These are phyloP conservation scores for Eretmodus cyanostictus DNA, from an alignment of 2,113 vertebrate species.

Conservation along the genomic window DNA sequence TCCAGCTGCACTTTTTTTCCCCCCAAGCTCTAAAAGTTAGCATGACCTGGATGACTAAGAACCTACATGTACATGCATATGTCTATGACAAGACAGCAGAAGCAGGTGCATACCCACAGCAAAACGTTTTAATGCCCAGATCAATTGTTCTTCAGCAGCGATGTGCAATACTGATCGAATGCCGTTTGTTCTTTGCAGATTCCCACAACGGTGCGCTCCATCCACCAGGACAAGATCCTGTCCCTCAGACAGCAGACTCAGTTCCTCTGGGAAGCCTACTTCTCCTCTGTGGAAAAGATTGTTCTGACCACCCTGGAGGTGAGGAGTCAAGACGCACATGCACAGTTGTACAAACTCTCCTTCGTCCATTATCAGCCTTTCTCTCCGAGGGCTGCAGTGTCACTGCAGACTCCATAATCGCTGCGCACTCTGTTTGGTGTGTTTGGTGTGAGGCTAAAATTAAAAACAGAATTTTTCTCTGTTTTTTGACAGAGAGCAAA, in stretches of 20 bases:
- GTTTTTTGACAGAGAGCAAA: neutral
- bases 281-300: conserved; percentile 69
- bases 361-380: conserved; percentile 9
- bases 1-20: neutral
- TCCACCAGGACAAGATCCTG: conserved; percentile 71
- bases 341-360: neutral
- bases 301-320: conserved; percentile 70
- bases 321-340: neutral
- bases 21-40: neutral
- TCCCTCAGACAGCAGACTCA: conserved; percentile 68
- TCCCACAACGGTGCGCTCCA: conserved; percentile 67
- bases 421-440: neutral
- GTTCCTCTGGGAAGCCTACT: conserved; percentile 72
- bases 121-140: neutral
- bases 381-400: neutral
- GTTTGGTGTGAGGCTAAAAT: neutral
- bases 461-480: neutral
- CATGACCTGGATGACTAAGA: neutral
- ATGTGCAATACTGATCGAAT: neutral
- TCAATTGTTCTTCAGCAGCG: neutral
- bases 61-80: neutral
- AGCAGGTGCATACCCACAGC: neutral
- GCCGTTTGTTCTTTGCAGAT: conserved; percentile 38
- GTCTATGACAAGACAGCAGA: neutral
- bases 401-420: neutral